Evolutionary conservation across 1,140 invertebrate species (phyloP).

Genomic region (Brachionus plicatilis): DNA sequence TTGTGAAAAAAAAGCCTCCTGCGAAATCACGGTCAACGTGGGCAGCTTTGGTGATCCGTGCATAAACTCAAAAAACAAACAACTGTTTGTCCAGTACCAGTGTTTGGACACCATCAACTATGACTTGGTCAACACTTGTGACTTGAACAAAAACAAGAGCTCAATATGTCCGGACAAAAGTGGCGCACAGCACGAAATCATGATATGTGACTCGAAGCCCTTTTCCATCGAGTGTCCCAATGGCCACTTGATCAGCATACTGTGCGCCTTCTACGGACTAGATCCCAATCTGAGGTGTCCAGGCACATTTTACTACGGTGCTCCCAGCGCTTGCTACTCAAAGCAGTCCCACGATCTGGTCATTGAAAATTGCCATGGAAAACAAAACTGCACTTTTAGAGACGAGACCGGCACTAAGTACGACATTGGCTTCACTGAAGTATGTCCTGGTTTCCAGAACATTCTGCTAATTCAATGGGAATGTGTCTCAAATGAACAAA

Average conservation of each 20-base stretch:
- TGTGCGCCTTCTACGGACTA: conserved; percentile 36
- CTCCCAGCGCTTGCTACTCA: conserved; percentile 12
- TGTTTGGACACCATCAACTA: background rate
- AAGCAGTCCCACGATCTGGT: background rate
- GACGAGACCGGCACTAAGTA: background rate
- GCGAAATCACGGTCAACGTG: background rate
- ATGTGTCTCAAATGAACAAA: background rate
- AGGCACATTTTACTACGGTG: conserved; percentile 10
- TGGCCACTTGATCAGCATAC: background rate
- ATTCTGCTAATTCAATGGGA: conserved; percentile 38
- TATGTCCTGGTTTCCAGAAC: conserved; percentile 16
- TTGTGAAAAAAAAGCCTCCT: conserved; percentile 4
- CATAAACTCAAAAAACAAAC: conserved; percentile 21
- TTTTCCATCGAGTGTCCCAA: background rate
- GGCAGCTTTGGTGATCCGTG: conserved; percentile 38
- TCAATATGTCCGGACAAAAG: conserved; percentile 21
- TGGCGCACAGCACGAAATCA: background rate
- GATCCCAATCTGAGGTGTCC: conserved; percentile 14
- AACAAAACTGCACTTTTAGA: background rate
- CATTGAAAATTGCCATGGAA: background rate
- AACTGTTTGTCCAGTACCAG: conserved; percentile 28
- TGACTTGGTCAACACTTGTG: background rate
- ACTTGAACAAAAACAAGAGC: background rate
- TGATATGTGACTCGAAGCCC: background rate
- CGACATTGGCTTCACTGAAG: conserved; percentile 9